A percentile compares a stretch with the other conserved stretches of the same genome.
Conservation (phyloP, 37 sponge, comb jelly and placozoan species). For the Bolinopsis microptera region DNA sequence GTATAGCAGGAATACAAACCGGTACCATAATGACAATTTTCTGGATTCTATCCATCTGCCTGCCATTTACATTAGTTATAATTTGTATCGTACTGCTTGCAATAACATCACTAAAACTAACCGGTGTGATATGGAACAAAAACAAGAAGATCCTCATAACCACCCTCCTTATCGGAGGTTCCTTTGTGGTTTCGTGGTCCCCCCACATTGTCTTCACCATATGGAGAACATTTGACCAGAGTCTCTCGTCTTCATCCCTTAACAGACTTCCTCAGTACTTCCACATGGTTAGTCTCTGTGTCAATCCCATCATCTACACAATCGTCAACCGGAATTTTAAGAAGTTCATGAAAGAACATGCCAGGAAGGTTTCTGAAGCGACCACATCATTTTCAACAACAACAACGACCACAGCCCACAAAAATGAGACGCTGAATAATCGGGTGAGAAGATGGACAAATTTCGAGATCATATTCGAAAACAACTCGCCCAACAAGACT, state of each 20-base stretch:
- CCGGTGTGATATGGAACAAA: slow-evolving; percentile 55
- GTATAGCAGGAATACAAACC: background rate
- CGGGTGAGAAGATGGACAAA: slow-evolving; percentile 56
- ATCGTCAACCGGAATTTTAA: slow-evolving; percentile 64
- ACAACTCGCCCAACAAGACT: background rate
- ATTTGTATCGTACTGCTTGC: slow-evolving; percentile 4
- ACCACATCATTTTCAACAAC: slow-evolving; percentile 52
- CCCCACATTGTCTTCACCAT: slow-evolving; percentile 27
- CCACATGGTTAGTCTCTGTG: slow-evolving; percentile 40
- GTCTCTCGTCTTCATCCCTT: background rate
- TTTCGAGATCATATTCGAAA: slow-evolving; percentile 56
- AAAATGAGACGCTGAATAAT: background rate
- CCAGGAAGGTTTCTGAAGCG: slow-evolving; percentile 44
- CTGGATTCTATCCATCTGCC: slow-evolving; percentile 40
- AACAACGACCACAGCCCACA: background rate
- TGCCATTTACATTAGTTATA: slow-evolving; percentile 6
- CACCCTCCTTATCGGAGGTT: slow-evolving; percentile 46
- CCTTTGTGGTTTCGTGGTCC: slow-evolving; percentile 25
- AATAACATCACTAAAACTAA: slow-evolving; percentile 9
- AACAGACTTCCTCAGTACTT: slow-evolving; percentile 54
- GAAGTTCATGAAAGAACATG: slow-evolving; percentile 56
- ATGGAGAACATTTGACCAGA: slow-evolving; percentile 8
- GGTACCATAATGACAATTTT: slow-evolving; percentile 7
- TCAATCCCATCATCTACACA: slow-evolving; percentile 55
- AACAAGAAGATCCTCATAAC: slow-evolving; percentile 45